phyloP scores from a whole-genome alignment of 1,140 invertebrate genomes.

The Leptonema lineaticorne region DNA sequence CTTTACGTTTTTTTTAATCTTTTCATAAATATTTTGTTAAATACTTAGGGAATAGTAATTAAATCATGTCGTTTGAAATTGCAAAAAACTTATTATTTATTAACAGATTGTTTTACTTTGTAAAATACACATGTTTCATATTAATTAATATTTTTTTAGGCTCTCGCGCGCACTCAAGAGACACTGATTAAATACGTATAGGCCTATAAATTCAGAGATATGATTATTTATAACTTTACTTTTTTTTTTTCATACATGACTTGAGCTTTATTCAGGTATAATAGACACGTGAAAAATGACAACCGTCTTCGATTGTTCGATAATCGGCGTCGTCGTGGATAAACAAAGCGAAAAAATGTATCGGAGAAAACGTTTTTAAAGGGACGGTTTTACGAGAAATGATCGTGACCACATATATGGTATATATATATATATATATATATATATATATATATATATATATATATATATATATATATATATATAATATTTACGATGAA shows the following conservation, averaged over 20 bases:
- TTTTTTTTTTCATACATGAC: slow-evolving; percentile 4
- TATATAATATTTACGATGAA: not conserved
- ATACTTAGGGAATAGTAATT: slow-evolving; percentile 25
- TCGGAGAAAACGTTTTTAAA: too few relatives aligned
- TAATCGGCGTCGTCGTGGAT: too few relatives aligned
- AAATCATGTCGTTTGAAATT: slow-evolving; percentile 29
- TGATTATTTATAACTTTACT: slow-evolving; percentile 20
- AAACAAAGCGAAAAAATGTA: too few relatives aligned
- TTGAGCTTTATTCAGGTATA: slow-evolving; percentile 18
- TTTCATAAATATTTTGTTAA: slow-evolving; percentile 35
- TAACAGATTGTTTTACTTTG: slow-evolving; percentile 19
- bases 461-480: not conserved
- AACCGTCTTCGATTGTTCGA: too few relatives aligned
- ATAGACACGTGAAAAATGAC: not conserved
- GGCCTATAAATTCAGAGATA: slow-evolving; percentile 25
- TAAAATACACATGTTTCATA: slow-evolving; percentile 6
- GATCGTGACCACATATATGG: not conserved
- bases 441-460: not conserved
- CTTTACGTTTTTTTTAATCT: too few relatives aligned
- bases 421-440: not conserved
- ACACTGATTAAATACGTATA: not conserved
- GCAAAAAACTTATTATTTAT: slow-evolving; percentile 40
- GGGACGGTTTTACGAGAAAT: too few relatives aligned
- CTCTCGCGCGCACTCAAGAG: not conserved
- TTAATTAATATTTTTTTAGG: slow-evolving; percentile 11